Conservation (phyloP, 1,140 invertebrate genomes). For the Drosophila miranda region DNA sequence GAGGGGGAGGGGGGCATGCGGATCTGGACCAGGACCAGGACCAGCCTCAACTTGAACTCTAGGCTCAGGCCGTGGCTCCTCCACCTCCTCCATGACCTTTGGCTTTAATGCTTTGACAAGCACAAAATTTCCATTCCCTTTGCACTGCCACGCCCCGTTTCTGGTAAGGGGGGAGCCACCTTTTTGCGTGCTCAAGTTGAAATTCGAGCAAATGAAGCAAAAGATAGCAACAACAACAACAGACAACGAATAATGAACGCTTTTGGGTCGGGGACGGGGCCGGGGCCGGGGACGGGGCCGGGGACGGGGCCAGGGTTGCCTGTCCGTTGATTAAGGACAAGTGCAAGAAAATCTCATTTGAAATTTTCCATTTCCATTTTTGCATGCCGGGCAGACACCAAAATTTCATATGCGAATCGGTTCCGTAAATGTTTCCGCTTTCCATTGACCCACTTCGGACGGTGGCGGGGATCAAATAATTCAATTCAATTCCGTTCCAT, state of each 20-base stretch:
- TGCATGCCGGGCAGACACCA: background rate
- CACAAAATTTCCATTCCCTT: slow-evolving; percentile 45
- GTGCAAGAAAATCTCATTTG: slow-evolving; percentile 62
- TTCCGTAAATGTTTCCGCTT: slow-evolving; percentile 64
- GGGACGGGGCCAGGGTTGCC: slow-evolving; percentile 12
- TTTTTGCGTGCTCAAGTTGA: slow-evolving; percentile 76
- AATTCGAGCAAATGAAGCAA: slow-evolving; percentile 73
- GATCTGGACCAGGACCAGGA: slow-evolving; percentile 46
- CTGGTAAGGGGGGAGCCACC: background rate
- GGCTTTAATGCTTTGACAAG: slow-evolving; percentile 26
- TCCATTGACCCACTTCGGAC: slow-evolving; percentile 67
- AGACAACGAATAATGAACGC: slow-evolving; percentile 54
- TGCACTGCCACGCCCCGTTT: slow-evolving; percentile 42
- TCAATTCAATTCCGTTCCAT: too few species aligned
- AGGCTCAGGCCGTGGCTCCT: slow-evolving; percentile 20
- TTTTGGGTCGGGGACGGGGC: slow-evolving; percentile 19
- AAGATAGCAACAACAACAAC: slow-evolving; percentile 52
- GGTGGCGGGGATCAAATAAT: background rate
- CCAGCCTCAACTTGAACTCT: slow-evolving; percentile 53
- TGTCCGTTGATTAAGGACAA: slow-evolving; percentile 67
- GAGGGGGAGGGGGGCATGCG: background rate
- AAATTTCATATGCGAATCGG: slow-evolving; percentile 35
- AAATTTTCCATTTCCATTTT: slow-evolving; percentile 45
- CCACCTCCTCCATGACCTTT: slow-evolving; percentile 32
- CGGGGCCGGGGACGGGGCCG: too few species aligned